A percentile compares a stretch with the other conserved stretches of the same genome.
phyloP scores from a whole-genome alignment of 2,888 invertebrate genomes.

The Heliconius charithonia region DNA sequence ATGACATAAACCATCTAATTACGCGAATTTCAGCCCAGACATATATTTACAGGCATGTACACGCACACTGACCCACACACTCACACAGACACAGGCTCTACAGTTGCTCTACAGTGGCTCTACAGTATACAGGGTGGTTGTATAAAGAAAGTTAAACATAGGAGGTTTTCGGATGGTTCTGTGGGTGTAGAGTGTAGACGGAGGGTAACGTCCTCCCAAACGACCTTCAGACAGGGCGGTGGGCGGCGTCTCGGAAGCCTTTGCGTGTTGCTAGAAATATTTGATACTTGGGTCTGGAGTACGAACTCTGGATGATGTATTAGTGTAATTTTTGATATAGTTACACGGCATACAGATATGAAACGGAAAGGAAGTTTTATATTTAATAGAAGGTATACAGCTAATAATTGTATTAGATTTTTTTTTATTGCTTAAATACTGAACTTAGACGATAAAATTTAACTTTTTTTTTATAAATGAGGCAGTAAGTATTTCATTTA shows the following conservation, averaged over 20 bases:
- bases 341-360: conserved; percentile 14
- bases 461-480: no score
- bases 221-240: conserved; percentile 78
- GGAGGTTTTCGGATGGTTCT: conserved; percentile 45
- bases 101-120: conserved; percentile 5
- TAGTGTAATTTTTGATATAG: conserved; percentile 18
- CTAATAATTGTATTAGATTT: no score
- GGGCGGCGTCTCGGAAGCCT: conserved; percentile 72
- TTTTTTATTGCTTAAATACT: no score
- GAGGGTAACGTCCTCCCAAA: conserved; percentile 72
- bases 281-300: conserved; percentile 43
- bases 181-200: conserved; percentile 51
- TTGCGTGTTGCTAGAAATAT: conserved; percentile 48
- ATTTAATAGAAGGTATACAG: background rate
- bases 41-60: conserved; percentile 17
- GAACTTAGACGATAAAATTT: no score
- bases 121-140: conserved; percentile 31
- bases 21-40: conserved; percentile 35
- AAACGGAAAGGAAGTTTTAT: background rate
- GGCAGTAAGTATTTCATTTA: no score
- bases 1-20: conserved; percentile 35
- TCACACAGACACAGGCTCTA: conserved; percentile 2
- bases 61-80: background rate
- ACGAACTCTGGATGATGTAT: conserved; percentile 38
- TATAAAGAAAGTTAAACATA: conserved; percentile 37